Conservation (phyloP, 2,113 vertebrate genomes). For the Oreochromis aureus region DNA sequence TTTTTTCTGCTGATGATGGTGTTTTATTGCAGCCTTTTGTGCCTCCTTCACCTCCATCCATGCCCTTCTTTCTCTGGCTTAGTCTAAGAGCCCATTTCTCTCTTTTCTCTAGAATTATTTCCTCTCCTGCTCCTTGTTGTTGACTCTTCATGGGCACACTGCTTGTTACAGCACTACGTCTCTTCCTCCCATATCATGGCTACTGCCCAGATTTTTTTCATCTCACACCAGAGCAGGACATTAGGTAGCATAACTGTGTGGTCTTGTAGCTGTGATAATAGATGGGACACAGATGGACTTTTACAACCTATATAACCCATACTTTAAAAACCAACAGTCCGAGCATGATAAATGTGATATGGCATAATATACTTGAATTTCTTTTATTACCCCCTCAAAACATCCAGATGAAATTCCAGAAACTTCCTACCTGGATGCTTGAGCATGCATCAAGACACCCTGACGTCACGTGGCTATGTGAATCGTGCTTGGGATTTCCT, state of each 20-base stretch:
- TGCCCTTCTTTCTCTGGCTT: not conserved
- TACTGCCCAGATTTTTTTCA: not conserved
- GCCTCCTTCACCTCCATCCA: constrained; percentile 17
- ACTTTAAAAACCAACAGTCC: not conserved
- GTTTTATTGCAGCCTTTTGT: not conserved
- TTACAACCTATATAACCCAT: not conserved
- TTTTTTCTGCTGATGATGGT: constrained; percentile 59
- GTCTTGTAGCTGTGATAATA: not conserved
- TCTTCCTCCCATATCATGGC: too few relatives aligned
- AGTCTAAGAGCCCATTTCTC: not conserved
- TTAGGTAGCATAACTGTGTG: not conserved
- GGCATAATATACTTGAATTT: not conserved
- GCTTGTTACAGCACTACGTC: not conserved
- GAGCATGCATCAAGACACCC: not conserved
- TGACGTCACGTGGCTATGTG: not conserved
- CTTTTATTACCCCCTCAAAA: not conserved
- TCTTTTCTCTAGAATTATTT: not conserved
- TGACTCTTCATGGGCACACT: not conserved
- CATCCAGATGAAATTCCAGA: not conserved
- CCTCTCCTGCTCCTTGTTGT: not conserved
- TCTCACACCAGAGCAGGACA: not conserved
- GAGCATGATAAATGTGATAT: not conserved
- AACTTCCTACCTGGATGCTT: not conserved
- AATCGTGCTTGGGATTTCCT: not conserved
- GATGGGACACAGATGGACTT: not conserved